These are phyloP conservation scores for Phthorimaea operculella DNA, from an alignment of 1,140 invertebrate species.

Conservation along the genomic window DNA sequence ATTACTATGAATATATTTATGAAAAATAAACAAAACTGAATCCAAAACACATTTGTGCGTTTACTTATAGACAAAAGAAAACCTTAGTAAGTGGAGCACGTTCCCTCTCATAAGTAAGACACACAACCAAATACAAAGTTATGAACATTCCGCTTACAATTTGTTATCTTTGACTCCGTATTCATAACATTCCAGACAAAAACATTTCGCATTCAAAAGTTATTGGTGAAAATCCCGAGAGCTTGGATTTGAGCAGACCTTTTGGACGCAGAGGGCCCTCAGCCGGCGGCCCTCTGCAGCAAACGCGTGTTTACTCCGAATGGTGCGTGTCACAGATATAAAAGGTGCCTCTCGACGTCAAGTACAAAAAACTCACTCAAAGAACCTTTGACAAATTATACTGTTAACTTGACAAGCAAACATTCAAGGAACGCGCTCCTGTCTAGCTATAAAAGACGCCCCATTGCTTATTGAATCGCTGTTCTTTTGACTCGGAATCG, in stretches of 20 bases:
- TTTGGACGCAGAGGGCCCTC: slow-evolving; percentile 15
- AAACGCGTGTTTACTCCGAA: slow-evolving; percentile 31
- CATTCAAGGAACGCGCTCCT: slow-evolving; percentile 19
- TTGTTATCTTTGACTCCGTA: not conserved
- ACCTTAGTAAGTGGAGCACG: too few species aligned
- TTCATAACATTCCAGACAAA: slow-evolving; percentile 4
- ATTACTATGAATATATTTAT: too few species aligned
- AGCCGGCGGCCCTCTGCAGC: slow-evolving; percentile 8
- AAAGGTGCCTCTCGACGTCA: slow-evolving; percentile 20
- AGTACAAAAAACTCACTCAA: slow-evolving; percentile 35
- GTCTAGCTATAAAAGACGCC: slow-evolving; percentile 12
- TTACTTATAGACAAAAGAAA: too few species aligned
- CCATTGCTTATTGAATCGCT: slow-evolving; percentile 39
- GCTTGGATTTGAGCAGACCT: slow-evolving; percentile 8
- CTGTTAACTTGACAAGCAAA: slow-evolving; percentile 40
- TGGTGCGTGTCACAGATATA: slow-evolving; percentile 44
- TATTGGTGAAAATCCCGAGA: slow-evolving; percentile 11
- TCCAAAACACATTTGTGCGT: too few species aligned
- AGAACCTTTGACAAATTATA: slow-evolving; percentile 54
- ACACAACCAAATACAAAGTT: too few species aligned
- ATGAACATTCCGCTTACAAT: too few species aligned
- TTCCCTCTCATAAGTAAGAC: too few species aligned
- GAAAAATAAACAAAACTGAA: too few species aligned
- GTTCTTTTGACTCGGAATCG: slow-evolving; percentile 28
- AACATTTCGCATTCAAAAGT: slow-evolving; percentile 1